These are phyloP conservation scores for Scotopteryx bipunctaria DNA, from an alignment of 2,888 invertebrate species.

Conservation along the genomic window DNA sequence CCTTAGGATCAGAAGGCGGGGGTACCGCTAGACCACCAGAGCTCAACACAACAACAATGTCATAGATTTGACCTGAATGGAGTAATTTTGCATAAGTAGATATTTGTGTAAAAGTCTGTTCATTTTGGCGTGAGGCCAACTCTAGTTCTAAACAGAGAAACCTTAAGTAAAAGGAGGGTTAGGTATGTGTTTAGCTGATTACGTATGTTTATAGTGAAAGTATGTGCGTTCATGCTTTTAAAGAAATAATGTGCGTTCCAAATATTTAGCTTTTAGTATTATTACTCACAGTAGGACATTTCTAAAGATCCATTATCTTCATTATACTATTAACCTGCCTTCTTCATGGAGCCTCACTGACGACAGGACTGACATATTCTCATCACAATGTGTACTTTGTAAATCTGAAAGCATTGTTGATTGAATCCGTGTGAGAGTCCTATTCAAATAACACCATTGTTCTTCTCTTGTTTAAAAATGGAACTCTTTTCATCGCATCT, in stretches of 20 bases:
- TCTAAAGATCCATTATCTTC: conserved; percentile 33
- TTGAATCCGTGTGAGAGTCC: conserved; percentile 64
- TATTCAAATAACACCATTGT: conserved; percentile 72
- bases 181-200: too few species aligned
- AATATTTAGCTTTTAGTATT: conserved; percentile 7
- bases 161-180: too few species aligned
- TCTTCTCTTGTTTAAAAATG: conserved; percentile 62
- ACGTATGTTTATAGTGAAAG: neutral
- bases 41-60: too few species aligned
- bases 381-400: conserved; percentile 41
- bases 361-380: conserved; percentile 26
- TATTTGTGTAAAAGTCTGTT: too few species aligned
- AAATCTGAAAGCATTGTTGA: conserved; percentile 63
- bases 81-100: too few species aligned
- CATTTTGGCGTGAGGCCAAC: too few species aligned
- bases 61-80: too few species aligned
- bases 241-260: too few species aligned
- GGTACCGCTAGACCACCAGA: too few species aligned
- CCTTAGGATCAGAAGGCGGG: too few species aligned
- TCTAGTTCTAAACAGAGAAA: too few species aligned
- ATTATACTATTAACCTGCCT: conserved; percentile 30
- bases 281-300: conserved; percentile 31
- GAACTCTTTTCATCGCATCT: conserved; percentile 59
- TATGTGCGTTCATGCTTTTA: too few species aligned
- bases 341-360: conserved; percentile 9